phyloP scores from a whole-genome alignment of 2,888 invertebrate genomes.

The Sussaba pulchella region DNA sequence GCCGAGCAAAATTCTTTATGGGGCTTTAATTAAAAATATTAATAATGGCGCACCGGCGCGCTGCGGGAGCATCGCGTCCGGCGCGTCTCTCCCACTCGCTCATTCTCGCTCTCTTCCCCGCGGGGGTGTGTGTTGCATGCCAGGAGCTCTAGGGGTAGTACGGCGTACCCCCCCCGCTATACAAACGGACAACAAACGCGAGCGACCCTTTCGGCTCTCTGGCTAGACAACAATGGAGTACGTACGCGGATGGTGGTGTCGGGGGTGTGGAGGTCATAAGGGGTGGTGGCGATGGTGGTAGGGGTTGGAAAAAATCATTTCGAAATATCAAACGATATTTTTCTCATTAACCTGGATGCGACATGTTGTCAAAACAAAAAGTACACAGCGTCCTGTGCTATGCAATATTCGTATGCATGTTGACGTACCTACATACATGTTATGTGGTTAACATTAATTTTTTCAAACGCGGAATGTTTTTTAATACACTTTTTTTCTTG shows the following conservation, averaged over 20 bases:
- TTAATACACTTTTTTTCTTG: not conserved
- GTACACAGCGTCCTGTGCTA: not conserved
- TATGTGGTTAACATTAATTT: not conserved
- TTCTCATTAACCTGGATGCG: slow-evolving; percentile 44
- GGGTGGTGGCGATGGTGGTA: slow-evolving; percentile 40
- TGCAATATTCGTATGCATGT: slow-evolving; percentile 3
- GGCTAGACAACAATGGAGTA: slow-evolving; percentile 65
- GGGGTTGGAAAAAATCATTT: slow-evolving; percentile 33
- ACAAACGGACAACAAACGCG: slow-evolving; percentile 65
- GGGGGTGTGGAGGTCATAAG: slow-evolving; percentile 55
- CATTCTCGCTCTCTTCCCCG: slow-evolving; percentile 41
- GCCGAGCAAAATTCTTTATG: slow-evolving; percentile 73
- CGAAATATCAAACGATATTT: slow-evolving; percentile 48
- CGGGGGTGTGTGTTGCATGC: slow-evolving; percentile 50
- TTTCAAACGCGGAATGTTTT: not conserved
- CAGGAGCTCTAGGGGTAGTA: slow-evolving; percentile 39
- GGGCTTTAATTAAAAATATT: slow-evolving; percentile 81
- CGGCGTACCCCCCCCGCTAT: slow-evolving; percentile 39
- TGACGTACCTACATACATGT: not conserved
- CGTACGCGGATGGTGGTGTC: slow-evolving; percentile 50
- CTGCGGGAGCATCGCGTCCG: slow-evolving; percentile 55
- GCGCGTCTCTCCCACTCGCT: slow-evolving; percentile 45
- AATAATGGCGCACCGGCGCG: slow-evolving; percentile 75
- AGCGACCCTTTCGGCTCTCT: slow-evolving; percentile 50
- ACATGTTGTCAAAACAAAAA: not conserved